Percentiles rank a stretch among this genome's conserved stretches.
Evolutionary conservation across 1,140 invertebrate genomes (phyloP).

Genomic region (Probaryconus sp.): DNA sequence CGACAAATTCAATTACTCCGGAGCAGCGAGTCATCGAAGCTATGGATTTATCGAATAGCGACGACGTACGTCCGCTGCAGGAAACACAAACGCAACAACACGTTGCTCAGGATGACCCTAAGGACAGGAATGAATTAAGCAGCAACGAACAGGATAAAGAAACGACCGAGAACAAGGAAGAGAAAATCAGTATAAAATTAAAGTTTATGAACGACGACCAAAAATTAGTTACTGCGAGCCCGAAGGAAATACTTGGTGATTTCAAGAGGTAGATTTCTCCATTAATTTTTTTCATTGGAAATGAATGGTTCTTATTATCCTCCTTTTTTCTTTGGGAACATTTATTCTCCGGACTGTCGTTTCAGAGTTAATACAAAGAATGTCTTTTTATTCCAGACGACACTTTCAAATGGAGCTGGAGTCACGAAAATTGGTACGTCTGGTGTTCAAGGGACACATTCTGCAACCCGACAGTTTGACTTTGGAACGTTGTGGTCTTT

Average conservation of each 20-base stretch:
- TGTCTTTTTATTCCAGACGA: constrained; percentile 79
- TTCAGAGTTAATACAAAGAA: constrained; percentile 1
- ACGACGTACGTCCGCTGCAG: constrained; percentile 59
- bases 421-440: constrained; percentile 86
- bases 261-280: constrained; percentile 86
- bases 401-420: constrained; percentile 89
- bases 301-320: too few species aligned
- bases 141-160: constrained; percentile 54
- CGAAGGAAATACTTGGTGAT: constrained; percentile 87
- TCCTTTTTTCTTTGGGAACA: too few species aligned
- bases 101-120: too few species aligned
- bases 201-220: constrained; percentile 93
- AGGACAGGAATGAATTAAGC: too few species aligned
- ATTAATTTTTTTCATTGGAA: neutral
- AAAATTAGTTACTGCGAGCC: constrained; percentile 86
- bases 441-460: constrained; percentile 93
- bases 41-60: constrained; percentile 73
- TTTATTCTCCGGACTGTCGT: too few species aligned
- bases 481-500: constrained; percentile 87
- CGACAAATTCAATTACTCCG: constrained; percentile 16
- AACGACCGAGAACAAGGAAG: constrained; percentile 55
- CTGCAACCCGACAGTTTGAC: constrained; percentile 87
- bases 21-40: constrained; percentile 64
- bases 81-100: constrained; percentile 42
- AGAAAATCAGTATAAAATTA: constrained; percentile 85